Evolutionary conservation across 2,888 invertebrate species (phyloP).

Genomic region (Hyalella azteca): DNA sequence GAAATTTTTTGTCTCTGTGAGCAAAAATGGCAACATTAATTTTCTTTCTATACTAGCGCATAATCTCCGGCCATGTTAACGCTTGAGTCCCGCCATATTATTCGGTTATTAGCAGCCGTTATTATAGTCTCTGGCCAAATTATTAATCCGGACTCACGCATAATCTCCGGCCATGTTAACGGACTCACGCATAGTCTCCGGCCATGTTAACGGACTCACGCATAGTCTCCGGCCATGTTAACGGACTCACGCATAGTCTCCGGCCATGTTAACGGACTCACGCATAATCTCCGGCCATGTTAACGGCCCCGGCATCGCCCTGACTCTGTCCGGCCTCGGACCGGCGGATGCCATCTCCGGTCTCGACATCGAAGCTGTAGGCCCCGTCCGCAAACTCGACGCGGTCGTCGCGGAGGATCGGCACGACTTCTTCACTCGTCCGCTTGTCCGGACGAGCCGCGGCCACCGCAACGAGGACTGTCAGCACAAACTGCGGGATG

Average conservation of each 20-base stretch:
- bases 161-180: constrained; percentile 22
- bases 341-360: constrained; percentile 49
- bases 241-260: too few species aligned
- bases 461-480: neutral
- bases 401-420: constrained; percentile 53
- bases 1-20: too few species aligned
- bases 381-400: constrained; percentile 50
- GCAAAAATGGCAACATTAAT: too few species aligned
- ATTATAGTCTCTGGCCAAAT: too few species aligned
- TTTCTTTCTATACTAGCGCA: too few species aligned
- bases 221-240: too few species aligned
- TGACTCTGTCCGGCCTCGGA: constrained; percentile 32
- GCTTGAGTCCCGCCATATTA: too few species aligned
- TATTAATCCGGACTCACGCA: neutral
- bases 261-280: too few species aligned
- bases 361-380: constrained; percentile 53
- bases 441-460: neutral
- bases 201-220: too few species aligned
- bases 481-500: neutral
- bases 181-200: too few species aligned
- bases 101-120: too few species aligned
- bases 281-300: constrained; percentile 12
- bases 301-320: constrained; percentile 16
- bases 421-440: constrained; percentile 36
- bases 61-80: too few species aligned